A percentile compares a stretch with the other conserved stretches of the same genome.
phyloP scores from a whole-genome alignment of 2,888 invertebrate species.

The Cephus pygmeus region DNA sequence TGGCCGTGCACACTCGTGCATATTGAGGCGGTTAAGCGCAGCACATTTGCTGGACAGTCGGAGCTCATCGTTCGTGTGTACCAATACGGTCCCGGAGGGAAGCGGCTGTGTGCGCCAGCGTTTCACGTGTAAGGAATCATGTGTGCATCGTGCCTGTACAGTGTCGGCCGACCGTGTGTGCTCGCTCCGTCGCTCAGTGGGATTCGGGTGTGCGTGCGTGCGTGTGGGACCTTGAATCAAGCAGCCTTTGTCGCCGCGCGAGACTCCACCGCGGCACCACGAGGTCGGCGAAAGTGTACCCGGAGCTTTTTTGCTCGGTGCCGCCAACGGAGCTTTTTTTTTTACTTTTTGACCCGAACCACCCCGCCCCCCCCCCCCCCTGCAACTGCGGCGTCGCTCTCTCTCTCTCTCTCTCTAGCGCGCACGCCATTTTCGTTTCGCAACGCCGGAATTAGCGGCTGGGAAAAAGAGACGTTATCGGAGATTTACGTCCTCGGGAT shows the following conservation, averaged over 20 bases:
- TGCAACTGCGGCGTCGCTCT: constrained; percentile 11
- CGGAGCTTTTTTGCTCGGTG: constrained; percentile 54
- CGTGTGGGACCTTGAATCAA: constrained; percentile 65
- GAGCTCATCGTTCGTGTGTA: constrained; percentile 14
- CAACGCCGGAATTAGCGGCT: constrained; percentile 33
- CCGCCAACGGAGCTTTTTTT: constrained; percentile 18
- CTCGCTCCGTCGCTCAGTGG: background rate
- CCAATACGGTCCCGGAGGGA: background rate
- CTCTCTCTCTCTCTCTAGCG: constrained; percentile 23
- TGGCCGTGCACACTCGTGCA: background rate
- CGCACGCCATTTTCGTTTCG: constrained; percentile 34
- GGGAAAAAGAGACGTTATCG: constrained; percentile 21
- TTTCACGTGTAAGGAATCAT: background rate
- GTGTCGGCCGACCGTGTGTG: constrained; percentile 23
- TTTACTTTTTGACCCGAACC: constrained; percentile 34
- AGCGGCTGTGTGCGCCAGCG: constrained; percentile 12
- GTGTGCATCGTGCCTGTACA: constrained; percentile 4
- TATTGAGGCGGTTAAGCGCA: constrained; percentile 4
- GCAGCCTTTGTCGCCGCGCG: constrained; percentile 66
- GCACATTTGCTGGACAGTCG: constrained; percentile 1
- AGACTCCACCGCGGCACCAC: constrained; percentile 61
- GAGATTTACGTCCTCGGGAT: constrained; percentile 16
- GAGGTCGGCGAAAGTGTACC: constrained; percentile 66
- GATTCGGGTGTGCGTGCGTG: constrained; percentile 34
- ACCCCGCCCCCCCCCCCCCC: constrained; percentile 32